Percentiles rank a stretch among this genome's conserved stretches.
phyloP scores from a whole-genome alignment of 2,797 vertebrate genomes.

The Graptemys geographica region DNA sequence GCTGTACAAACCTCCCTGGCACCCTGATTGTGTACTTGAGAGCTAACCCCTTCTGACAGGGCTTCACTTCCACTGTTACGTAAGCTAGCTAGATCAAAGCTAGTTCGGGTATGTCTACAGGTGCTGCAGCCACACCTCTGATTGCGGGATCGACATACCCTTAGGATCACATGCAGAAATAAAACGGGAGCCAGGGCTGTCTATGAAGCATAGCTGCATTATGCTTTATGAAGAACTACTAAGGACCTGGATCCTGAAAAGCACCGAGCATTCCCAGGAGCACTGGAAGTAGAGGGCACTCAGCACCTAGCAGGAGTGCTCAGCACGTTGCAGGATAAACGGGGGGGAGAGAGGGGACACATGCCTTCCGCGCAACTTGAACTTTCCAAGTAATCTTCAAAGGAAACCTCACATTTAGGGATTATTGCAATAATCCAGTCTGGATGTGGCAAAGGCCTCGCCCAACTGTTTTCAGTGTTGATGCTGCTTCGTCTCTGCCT shows the following conservation, averaged over 20 bases:
- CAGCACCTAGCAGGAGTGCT: not conserved
- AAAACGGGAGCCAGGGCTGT: not conserved
- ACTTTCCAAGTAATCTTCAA: not conserved
- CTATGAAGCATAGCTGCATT: accelerated
- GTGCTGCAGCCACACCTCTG: not conserved
- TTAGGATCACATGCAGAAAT: not conserved
- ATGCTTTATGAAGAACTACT: accelerated
- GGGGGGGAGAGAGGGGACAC: not conserved
- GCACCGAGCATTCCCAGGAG: not conserved
- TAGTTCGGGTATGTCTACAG: not conserved
- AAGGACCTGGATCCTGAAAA: not conserved
- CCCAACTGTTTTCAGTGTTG: not conserved
- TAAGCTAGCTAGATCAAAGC: not conserved
- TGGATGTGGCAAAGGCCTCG: not conserved
- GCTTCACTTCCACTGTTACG: not conserved
- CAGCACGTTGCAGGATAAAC: not conserved
- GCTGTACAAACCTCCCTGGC: too few species aligned
- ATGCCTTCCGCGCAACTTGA: not conserved
- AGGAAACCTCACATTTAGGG: accelerated
- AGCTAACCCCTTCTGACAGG: not conserved
- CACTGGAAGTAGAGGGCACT: accelerated
- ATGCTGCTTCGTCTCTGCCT: accelerated
- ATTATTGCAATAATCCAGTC: not conserved
- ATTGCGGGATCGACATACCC: not conserved
- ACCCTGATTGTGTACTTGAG: not conserved